Evolutionary conservation across 2,888 invertebrate genomes (phyloP).

Genomic region (Tetrapedia diversipes): DNA sequence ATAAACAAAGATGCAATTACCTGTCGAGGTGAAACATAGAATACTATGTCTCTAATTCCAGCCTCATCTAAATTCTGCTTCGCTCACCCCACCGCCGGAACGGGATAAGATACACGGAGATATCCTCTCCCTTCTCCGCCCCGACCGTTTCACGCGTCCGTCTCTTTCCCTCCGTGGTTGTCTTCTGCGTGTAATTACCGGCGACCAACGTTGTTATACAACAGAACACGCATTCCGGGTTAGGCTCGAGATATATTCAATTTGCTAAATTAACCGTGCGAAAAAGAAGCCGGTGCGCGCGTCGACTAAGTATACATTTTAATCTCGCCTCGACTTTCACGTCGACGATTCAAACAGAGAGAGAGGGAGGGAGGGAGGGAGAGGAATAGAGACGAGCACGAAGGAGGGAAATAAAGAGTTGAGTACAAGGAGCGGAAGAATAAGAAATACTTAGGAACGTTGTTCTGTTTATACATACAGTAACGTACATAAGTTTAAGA

Average conservation of each 20-base stretch:
- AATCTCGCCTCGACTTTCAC: constrained; percentile 48
- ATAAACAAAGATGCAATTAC: constrained; percentile 38
- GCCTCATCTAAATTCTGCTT: constrained; percentile 24
- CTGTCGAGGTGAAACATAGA: constrained; percentile 11
- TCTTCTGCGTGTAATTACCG: constrained; percentile 21
- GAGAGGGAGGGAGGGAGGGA: background rate
- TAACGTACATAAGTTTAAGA: too few species aligned
- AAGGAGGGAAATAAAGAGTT: too few species aligned
- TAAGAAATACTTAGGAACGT: background rate
- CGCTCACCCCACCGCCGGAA: background rate
- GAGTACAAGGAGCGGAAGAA: background rate
- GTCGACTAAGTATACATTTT: constrained; percentile 44
- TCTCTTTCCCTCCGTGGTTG: background rate
- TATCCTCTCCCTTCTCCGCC: too few species aligned
- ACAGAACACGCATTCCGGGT: background rate
- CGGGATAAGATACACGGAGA: background rate
- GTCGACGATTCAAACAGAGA: constrained; percentile 1
- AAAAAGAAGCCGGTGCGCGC: constrained; percentile 4
- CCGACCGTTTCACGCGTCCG: background rate
- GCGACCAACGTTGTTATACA: constrained; percentile 2
- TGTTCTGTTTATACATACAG: background rate
- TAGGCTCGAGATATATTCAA: constrained; percentile 28
- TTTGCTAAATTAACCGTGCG: constrained; percentile 51
- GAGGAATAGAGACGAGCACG: background rate
- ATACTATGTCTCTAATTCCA: background rate